Evolutionary conservation across 2,888 invertebrate species (phyloP).

Genomic region (Ormyrus rosae): DNA sequence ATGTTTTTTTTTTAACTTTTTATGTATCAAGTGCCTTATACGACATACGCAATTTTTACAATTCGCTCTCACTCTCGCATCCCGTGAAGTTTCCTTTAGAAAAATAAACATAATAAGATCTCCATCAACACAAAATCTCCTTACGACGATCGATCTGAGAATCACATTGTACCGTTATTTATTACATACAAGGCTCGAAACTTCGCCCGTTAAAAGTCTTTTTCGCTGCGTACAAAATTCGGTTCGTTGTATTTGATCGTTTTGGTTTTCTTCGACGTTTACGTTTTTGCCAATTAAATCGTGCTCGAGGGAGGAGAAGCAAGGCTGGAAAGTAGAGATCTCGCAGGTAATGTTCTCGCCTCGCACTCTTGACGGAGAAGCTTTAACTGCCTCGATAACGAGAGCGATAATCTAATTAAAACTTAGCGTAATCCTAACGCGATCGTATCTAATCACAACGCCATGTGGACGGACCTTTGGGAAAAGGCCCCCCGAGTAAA

Average conservation of each 20-base stretch:
- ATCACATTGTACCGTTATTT: conserved; percentile 48
- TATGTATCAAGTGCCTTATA: conserved; percentile 31
- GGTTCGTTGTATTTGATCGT: not conserved
- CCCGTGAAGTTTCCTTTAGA: conserved; percentile 17
- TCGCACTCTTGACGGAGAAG: conserved; percentile 9
- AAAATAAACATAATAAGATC: conserved; percentile 36
- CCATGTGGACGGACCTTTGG: conserved; percentile 54
- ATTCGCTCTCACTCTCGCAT: conserved; percentile 37
- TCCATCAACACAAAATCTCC: conserved; percentile 6
- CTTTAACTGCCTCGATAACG: conserved; percentile 38
- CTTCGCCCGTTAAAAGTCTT: conserved; percentile 2
- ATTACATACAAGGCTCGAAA: conserved; percentile 21
- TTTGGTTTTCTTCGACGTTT: not conserved
- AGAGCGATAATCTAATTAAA: conserved; percentile 66
- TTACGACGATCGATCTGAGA: conserved; percentile 27
- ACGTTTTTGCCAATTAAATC: not conserved
- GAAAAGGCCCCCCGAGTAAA: conserved; percentile 22
- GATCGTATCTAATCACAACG: conserved; percentile 67
- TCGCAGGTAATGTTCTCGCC: not conserved
- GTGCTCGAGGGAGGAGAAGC: not conserved
- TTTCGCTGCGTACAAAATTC: conserved; percentile 40
- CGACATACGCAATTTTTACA: conserved; percentile 47
- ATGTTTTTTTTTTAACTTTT: conserved; percentile 22
- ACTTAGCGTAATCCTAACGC: conserved; percentile 62
- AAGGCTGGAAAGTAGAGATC: conserved; percentile 32